Conservation (phyloP, 1,140 invertebrate species). For the Andrena cerasifolii region DNA sequence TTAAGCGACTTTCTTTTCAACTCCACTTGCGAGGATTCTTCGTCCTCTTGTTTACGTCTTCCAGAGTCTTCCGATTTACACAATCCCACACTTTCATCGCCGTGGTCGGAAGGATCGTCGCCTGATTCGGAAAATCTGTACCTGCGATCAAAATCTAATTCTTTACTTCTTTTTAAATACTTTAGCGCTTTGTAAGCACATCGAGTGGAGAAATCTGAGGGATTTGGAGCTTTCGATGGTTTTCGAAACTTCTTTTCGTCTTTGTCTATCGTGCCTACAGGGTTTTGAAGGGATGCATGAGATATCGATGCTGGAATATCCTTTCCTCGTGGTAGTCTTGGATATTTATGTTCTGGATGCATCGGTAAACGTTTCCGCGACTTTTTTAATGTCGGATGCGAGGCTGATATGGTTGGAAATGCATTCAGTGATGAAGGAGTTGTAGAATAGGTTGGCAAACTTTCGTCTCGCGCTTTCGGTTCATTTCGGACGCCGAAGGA, state of each 20-base stretch:
- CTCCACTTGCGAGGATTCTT: background rate
- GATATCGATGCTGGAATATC: background rate
- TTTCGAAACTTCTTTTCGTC: background rate
- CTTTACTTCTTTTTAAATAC: constrained; percentile 31
- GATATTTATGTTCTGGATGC: too few relatives aligned
- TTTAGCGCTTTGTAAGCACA: constrained; percentile 55
- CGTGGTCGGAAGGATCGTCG: background rate
- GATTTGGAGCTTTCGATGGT: too few relatives aligned
- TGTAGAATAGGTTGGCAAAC: background rate
- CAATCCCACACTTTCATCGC: background rate
- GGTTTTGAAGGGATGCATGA: accelerated
- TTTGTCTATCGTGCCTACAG: too few relatives aligned
- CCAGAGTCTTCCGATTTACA: background rate
- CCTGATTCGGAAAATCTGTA: background rate
- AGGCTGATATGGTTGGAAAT: background rate
- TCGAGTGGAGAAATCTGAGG: constrained; percentile 41
- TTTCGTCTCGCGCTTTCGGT: constrained; percentile 32
- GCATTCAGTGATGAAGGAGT: background rate
- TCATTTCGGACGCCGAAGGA: constrained; percentile 39
- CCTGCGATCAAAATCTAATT: constrained; percentile 27
- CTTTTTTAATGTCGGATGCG: background rate
- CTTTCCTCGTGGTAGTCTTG: background rate
- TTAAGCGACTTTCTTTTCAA: background rate
- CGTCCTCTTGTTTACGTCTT: background rate
- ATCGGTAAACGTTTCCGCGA: background rate